Conservation (phyloP, 2,113 vertebrate species). For the Sterna hirundo region DNA sequence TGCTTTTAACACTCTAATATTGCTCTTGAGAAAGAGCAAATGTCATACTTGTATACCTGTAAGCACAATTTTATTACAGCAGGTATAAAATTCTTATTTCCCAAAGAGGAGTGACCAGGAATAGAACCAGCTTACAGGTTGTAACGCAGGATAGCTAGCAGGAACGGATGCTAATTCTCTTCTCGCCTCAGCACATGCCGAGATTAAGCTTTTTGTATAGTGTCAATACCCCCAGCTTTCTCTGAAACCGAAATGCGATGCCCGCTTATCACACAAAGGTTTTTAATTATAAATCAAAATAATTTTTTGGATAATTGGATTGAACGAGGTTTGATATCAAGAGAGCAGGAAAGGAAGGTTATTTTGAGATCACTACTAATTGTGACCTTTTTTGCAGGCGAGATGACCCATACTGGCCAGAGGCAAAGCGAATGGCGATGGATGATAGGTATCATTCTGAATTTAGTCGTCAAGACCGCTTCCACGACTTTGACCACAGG, state of each 20-base stretch:
- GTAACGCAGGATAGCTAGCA: neutral
- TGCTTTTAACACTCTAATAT: neutral
- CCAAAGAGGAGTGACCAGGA: neutral
- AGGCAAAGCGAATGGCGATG: conserved; percentile 83
- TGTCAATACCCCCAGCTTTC: neutral
- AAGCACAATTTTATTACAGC: neutral
- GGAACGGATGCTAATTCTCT: neutral
- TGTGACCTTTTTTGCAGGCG: conserved; percentile 63
- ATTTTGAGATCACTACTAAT: rapidly evolving
- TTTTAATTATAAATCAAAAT: neutral
- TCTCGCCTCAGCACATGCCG: rapidly evolving
- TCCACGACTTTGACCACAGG: conserved; percentile 91
- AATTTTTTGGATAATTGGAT: neutral
- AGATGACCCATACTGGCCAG: conserved; percentile 86
- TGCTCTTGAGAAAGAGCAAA: neutral
- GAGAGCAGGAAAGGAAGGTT: neutral
- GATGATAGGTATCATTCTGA: conserved; percentile 87
- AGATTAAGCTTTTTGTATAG: neutral
- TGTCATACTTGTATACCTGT: rapidly evolving
- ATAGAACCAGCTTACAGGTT: neutral
- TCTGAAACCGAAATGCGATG: neutral
- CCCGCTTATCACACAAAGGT: neutral
- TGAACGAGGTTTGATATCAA: neutral
- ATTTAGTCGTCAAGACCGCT: conserved; percentile 85
- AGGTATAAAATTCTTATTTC: neutral